phyloP scores from a whole-genome alignment of 1,140 invertebrate genomes.

The Lordiphosa stackelbergi region DNA sequence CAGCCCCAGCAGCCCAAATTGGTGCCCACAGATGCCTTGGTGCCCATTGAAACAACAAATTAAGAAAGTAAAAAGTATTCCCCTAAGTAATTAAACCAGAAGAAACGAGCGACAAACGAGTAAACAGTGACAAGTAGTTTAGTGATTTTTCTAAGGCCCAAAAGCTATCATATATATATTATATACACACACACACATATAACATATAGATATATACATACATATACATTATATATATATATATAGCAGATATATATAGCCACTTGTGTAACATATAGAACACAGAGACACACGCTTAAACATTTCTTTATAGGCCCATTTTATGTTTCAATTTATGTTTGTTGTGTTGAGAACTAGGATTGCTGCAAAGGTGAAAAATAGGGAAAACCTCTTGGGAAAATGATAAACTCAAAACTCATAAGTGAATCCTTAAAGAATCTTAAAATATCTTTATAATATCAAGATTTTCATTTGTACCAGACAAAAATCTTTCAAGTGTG shows the following conservation, averaged over 20 bases:
- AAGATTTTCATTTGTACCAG: too few relatives aligned
- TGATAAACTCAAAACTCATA: too few relatives aligned
- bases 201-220: slow-evolving; percentile 18
- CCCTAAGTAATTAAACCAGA: slow-evolving; percentile 40
- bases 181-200: slow-evolving; percentile 21
- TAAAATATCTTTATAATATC: too few relatives aligned
- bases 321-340: too few relatives aligned
- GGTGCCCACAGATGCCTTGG: slow-evolving; percentile 55
- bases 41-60: slow-evolving; percentile 40
- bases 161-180: slow-evolving; percentile 21
- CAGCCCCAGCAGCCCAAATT: slow-evolving; percentile 9
- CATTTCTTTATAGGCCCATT: background rate
- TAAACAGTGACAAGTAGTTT: slow-evolving; percentile 71
- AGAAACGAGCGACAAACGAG: slow-evolving; percentile 60
- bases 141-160: slow-evolving; percentile 31
- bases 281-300: slow-evolving; percentile 11
- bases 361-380: too few relatives aligned
- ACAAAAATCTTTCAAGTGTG: too few relatives aligned
- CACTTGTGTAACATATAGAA: too few relatives aligned
- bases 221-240: slow-evolving; percentile 13
- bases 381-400: too few relatives aligned
- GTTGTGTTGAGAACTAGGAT: too few relatives aligned
- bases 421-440: too few relatives aligned
- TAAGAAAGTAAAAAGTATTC: slow-evolving; percentile 45
- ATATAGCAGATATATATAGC: slow-evolving; percentile 3